Evolutionary conservation across 2,888 invertebrate species (phyloP), one percentile per base, ranked within the genome.

Genomic region (Entomobrya proxima): DNA sequence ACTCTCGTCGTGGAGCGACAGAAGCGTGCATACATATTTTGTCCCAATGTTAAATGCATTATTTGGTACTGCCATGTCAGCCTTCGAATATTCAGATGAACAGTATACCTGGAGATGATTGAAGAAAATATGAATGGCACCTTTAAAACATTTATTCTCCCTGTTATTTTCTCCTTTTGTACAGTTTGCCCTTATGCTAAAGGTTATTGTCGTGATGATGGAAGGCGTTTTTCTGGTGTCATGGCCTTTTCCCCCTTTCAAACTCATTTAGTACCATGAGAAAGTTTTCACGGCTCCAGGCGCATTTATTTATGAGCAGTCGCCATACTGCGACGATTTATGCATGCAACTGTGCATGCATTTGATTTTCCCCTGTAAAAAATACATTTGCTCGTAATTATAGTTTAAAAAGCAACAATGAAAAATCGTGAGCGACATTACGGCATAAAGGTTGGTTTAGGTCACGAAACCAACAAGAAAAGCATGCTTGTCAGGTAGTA

Each of bases 401-500:
- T 24, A 67, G 67, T 67, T 67, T 67, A 24, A 21, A n/a, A n/a
- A 67, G 24, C 40, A 15, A 24, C 40, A 67, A 67, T 67, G n/a
- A 67, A 67, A 67, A 67, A 67, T 40, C 4, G 40, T 13, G 37
- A 67, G 21, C 37, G 24, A 67, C 67, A 40, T 40, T 67, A 67
- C 40, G 13, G 11, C 40, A n/a, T 40, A 67, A 67, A 52, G 40
- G 40, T 35, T 64, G 64, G 64, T 40, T 61, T 67, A 67, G 67
- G 67, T 67, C 67, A 67, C 67, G 67, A 67, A 24, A 67, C 15
- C 67, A 40, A 67, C 40, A 18, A 40, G 35, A 61, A 61, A 61
- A 35, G 35, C 7, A 21, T 32, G n/a, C 35, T 61, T 61, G 61
- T 61, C 61, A 61, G 35, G 35, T 35, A 13, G 3, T 32, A 32